Evolutionary conservation across 2,888 invertebrate genomes (phyloP).

Genomic region (Idaea aversata): DNA sequence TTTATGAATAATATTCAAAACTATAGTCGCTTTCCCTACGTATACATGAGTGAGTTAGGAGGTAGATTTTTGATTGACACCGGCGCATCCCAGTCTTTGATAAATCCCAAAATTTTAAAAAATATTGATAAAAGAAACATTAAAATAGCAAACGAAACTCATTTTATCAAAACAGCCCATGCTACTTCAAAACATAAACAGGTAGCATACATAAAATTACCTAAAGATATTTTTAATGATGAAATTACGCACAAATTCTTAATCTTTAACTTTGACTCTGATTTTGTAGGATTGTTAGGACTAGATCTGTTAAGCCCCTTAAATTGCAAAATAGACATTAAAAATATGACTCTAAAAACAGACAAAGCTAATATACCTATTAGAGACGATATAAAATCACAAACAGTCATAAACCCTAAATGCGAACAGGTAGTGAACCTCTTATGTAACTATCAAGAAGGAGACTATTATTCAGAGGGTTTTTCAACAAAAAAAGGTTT

Average conservation of each 20-base stretch:
- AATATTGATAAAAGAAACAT: slow-evolving; percentile 5
- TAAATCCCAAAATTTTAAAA: slow-evolving; percentile 20
- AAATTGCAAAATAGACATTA: slow-evolving; percentile 31
- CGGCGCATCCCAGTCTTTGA: slow-evolving; percentile 28
- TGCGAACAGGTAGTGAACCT: slow-evolving; percentile 27
- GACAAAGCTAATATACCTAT: slow-evolving; percentile 23
- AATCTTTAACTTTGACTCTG: slow-evolving; percentile 31
- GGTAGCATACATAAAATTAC: slow-evolving; percentile 23
- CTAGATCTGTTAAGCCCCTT: slow-evolving; percentile 25
- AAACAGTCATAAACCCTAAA: slow-evolving; percentile 17
- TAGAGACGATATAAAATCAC: slow-evolving; percentile 25
- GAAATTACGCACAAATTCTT: slow-evolving; percentile 32
- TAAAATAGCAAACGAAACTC: slow-evolving; percentile 33
- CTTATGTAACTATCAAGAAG: slow-evolving; percentile 25
- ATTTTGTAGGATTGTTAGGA: slow-evolving; percentile 32
- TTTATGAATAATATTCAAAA: slow-evolving; percentile 19
- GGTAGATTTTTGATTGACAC: slow-evolving; percentile 33
- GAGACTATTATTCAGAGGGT: slow-evolving; percentile 18
- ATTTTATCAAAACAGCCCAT: slow-evolving; percentile 55
- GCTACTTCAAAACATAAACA: slow-evolving; percentile 38
- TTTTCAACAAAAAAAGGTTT: slow-evolving; percentile 21
- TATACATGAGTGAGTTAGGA: slow-evolving; percentile 25
- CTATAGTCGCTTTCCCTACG: slow-evolving; percentile 21
- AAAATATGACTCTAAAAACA: slow-evolving; percentile 27
- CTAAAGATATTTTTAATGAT: slow-evolving; percentile 23